A percentile compares a stretch with the other conserved stretches of the same genome.
phyloP scores from a whole-genome alignment of 2,113 vertebrate species.

The Centrocercus urophasianus region DNA sequence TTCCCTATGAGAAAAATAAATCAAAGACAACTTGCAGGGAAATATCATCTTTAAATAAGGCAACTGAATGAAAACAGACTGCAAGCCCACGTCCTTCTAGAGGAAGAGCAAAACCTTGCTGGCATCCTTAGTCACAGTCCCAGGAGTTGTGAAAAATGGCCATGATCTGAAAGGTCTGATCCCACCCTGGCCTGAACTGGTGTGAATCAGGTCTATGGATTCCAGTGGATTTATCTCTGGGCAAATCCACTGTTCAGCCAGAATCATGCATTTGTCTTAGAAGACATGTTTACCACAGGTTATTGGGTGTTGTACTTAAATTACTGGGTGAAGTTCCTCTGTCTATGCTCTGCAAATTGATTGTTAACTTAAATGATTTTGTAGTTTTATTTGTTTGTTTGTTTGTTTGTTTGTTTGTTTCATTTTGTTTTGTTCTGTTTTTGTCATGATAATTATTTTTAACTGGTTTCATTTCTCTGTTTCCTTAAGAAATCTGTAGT shows the following conservation, averaged over 20 bases:
- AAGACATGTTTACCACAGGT: conserved; percentile 40
- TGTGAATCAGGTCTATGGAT: not conserved
- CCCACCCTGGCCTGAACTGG: rapidly evolving
- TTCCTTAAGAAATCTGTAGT: not conserved
- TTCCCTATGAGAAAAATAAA: not conserved
- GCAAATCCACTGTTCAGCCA: not conserved
- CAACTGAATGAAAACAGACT: not conserved
- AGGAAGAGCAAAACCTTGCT: not conserved
- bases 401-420: too few relatives aligned
- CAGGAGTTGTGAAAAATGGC: not conserved
- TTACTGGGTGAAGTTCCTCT: not conserved
- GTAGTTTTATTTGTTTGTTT: not conserved
- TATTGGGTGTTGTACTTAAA: conserved; percentile 19
- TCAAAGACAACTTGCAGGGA: not conserved
- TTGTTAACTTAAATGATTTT: not conserved
- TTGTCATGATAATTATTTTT: too few relatives aligned
- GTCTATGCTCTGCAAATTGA: not conserved
- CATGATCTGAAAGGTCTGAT: conserved; percentile 2
- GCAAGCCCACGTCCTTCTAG: not conserved
- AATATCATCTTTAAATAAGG: not conserved
- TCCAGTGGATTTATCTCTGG: not conserved
- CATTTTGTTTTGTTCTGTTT: not conserved
- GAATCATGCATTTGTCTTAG: conserved; percentile 14
- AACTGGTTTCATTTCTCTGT: not conserved
- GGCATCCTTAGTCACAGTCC: not conserved